Conservation (phyloP, 2,888 invertebrate species). For the Auanema freiburgensis region DNA sequence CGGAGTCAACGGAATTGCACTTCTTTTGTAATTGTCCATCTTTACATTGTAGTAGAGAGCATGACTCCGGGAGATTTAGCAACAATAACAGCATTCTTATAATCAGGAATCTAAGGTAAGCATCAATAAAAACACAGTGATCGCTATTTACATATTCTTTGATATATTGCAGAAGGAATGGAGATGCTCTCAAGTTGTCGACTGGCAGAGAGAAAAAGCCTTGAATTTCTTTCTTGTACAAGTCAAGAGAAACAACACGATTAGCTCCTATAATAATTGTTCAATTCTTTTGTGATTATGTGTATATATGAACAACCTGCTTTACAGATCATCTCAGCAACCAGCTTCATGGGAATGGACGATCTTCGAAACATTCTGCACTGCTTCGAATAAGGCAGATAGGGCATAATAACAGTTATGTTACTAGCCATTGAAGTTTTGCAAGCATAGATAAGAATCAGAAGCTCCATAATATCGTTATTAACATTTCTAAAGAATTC, state of each 20-base stretch:
- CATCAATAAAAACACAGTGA: background rate
- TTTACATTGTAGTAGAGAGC: constrained; percentile 20
- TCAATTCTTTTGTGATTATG: too few species aligned
- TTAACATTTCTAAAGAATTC: constrained; percentile 81
- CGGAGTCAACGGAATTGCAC: too few species aligned
- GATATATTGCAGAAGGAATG: constrained; percentile 94
- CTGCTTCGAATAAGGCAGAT: constrained; percentile 93
- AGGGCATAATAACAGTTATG: constrained; percentile 93
- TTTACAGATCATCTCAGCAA: constrained; percentile 96
- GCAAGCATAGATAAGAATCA: constrained; percentile 98
- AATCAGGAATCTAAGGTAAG: constrained; percentile 85
- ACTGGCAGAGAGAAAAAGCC: constrained; percentile 99
- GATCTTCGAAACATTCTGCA: constrained; percentile 96
- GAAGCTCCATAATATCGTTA: constrained; percentile 96
- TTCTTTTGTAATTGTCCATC: too few species aligned
- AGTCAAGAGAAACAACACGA: constrained; percentile 97
- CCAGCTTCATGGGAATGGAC: constrained; percentile 91
- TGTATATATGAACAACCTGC: constrained; percentile 68
- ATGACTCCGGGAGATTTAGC: constrained; percentile 98
- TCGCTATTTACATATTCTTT: constrained; percentile 69
- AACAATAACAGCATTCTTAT: constrained; percentile 95
- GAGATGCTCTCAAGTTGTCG: constrained; percentile 94
- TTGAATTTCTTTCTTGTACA: constrained; percentile 98
- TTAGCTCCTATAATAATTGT: too few species aligned
- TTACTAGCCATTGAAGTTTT: constrained; percentile 95